These are phyloP conservation scores for Chionodraco myersi DNA, from an alignment of 2,113 vertebrate species.

Conservation along the genomic window DNA sequence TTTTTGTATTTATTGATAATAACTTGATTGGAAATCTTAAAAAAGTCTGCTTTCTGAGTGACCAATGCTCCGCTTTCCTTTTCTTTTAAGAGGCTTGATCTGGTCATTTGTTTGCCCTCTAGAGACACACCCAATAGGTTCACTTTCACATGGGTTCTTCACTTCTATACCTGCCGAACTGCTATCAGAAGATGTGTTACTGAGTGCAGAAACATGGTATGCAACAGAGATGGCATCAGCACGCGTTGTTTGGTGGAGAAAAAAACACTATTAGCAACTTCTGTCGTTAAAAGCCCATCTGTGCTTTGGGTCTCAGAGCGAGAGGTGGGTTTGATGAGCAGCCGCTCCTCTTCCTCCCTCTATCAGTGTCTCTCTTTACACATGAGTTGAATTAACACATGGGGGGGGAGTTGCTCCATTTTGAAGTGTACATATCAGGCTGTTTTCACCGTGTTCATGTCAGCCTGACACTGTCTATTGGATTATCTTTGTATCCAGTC, in stretches of 20 bases:
- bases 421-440: conserved; percentile 14
- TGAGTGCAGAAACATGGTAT: no score
- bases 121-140: neutral
- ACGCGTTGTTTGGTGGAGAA: neutral
- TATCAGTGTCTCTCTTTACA: conserved; percentile 9
- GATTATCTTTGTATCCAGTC: conserved; percentile 28
- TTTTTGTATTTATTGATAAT: neutral
- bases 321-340: conserved; percentile 44
- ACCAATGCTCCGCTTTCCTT: neutral
- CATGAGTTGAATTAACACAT: conserved; percentile 35
- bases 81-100: neutral
- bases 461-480: neutral
- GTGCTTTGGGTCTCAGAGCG: conserved; percentile 27
- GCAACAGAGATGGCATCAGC: neutral
- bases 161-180: neutral
- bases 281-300: conserved; percentile 63
- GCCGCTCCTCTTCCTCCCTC: conserved; percentile 37
- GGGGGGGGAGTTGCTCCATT: conserved; percentile 17
- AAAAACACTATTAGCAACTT: conserved; percentile 25
- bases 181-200: neutral
- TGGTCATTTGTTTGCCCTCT: neutral
- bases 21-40: no score
- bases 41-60: no score
- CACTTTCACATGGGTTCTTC: no score
- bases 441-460: conserved; percentile 21